Evolutionary conservation across 1,140 invertebrate genomes (phyloP).

Genomic region (Bombus confusus): DNA sequence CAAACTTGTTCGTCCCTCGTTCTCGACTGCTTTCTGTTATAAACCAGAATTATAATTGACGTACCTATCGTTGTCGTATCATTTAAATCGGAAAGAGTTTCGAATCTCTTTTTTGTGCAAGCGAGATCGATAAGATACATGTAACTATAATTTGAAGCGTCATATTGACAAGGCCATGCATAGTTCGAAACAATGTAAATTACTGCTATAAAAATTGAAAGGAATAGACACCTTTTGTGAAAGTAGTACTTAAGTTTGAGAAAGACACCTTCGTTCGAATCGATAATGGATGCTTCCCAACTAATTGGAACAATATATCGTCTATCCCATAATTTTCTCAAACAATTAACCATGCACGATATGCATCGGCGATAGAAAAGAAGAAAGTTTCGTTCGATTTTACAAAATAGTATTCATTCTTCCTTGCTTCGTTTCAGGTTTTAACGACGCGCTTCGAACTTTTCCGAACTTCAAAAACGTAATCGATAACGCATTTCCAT

Average conservation of each 20-base stretch:
- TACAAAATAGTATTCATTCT: neutral
- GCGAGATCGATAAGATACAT: too few species aligned
- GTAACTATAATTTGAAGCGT: too few species aligned
- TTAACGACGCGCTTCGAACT: neutral
- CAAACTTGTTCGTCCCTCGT: neutral
- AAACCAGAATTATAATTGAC: neutral
- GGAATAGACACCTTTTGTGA: slow-evolving; percentile 10
- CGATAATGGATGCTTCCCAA: slow-evolving; percentile 16
- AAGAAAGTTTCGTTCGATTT: slow-evolving; percentile 9
- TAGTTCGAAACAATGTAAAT: neutral
- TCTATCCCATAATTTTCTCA: slow-evolving; percentile 1
- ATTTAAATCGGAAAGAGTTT: too few species aligned
- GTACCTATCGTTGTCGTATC: too few species aligned
- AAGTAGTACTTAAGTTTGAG: slow-evolving; percentile 14
- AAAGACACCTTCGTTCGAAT: slow-evolving; percentile 42
- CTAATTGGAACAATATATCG: slow-evolving; percentile 31
- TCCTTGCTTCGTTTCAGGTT: neutral
- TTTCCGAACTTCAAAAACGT: neutral
- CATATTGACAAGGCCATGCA: too few species aligned
- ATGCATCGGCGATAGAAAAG: neutral
- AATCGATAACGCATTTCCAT: neutral
- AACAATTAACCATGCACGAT: slow-evolving; percentile 23
- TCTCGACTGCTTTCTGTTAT: neutral
- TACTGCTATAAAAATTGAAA: neutral
- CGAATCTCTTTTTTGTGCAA: too few species aligned